Evolutionary conservation across 2,797 vertebrate genomes (phyloP).

Genomic region (Phoxinus dragarum): DNA sequence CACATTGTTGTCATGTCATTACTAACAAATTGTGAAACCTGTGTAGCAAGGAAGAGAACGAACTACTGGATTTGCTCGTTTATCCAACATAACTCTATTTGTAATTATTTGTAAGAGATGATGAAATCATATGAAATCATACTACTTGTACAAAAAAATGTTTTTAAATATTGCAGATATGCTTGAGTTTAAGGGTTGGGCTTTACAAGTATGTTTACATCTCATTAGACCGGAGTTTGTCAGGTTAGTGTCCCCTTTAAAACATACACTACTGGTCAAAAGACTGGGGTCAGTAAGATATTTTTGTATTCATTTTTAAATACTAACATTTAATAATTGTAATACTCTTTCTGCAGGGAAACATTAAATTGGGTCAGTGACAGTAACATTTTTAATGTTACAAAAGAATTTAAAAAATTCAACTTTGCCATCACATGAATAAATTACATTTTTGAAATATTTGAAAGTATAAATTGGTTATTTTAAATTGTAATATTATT

Average conservation of each 20-base stretch:
- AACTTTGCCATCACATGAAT: neutral
- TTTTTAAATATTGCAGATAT: neutral
- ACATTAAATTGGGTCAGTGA: neutral
- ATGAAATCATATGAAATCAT: neutral
- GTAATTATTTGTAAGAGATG: neutral
- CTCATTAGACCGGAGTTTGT: too few species aligned
- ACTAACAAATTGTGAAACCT: neutral
- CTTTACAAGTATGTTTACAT: neutral
- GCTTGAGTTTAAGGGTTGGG: neutral
- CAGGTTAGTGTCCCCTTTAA: too few species aligned
- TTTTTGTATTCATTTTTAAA: neutral
- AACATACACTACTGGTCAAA: neutral
- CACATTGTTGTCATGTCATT: slow-evolving; percentile 11
- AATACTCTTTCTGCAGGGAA: neutral
- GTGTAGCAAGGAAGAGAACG: neutral
- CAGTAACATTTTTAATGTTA: neutral
- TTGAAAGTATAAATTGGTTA: too few species aligned
- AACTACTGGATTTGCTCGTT: neutral
- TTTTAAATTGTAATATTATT: too few species aligned
- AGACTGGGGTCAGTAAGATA: neutral
- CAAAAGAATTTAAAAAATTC: neutral
- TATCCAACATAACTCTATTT: neutral
- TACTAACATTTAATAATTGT: neutral
- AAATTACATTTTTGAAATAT: neutral
- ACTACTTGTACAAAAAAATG: too few species aligned